phyloP scores from a whole-genome alignment of 2,888 invertebrate species.

The Nemoura dubitans region DNA sequence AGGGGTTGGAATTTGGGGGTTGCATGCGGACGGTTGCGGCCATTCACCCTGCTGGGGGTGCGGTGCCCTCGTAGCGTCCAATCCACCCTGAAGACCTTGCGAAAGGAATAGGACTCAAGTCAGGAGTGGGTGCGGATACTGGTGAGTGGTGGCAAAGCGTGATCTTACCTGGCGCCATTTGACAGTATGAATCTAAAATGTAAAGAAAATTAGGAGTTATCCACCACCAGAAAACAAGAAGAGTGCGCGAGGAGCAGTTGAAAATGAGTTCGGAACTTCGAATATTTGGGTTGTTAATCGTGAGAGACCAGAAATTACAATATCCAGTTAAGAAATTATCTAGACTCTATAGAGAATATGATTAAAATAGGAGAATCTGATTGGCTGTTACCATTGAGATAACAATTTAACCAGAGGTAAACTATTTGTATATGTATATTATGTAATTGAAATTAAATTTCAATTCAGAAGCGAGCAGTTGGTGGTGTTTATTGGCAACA shows the following conservation, averaged over 20 bases:
- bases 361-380: no score
- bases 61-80: background rate
- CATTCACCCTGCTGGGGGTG: background rate
- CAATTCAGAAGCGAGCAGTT: no score
- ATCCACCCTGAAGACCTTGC: background rate
- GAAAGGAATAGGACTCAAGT: no score
- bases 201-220: slow-evolving; percentile 45
- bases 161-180: slow-evolving; percentile 54
- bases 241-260: background rate
- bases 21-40: background rate
- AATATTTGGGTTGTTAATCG: no score
- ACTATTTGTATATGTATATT: no score
- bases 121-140: no score
- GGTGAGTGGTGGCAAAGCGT: background rate
- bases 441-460: no score
- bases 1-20: background rate
- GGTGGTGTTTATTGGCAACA: background rate
- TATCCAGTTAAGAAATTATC: no score
- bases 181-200: slow-evolving; percentile 53
- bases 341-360: no score
- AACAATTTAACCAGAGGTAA: no score
- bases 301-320: no score
- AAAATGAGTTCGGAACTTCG: background rate
- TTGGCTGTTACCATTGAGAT: no score
- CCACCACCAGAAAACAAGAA: slow-evolving; percentile 35